Evolutionary conservation across 2,888 invertebrate species (phyloP), one percentile per base, ranked within the genome.

Genomic region (Leucania comma): DNA sequence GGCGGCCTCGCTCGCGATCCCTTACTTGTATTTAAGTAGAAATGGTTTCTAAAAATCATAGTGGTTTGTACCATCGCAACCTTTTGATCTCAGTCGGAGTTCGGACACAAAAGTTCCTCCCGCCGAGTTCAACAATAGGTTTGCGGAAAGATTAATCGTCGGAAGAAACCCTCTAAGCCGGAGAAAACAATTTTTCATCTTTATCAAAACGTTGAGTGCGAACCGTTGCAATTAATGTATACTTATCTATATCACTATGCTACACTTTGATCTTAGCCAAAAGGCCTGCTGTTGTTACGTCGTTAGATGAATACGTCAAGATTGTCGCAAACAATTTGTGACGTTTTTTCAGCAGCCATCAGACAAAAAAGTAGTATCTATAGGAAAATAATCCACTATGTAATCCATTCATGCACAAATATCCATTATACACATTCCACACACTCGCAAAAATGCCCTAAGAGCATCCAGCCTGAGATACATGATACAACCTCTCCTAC

Each of bases 131-230:
- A 92, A 95, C 95, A 95, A 95, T 95, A 91, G 94, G 91, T 92
- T 89, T 88, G 89, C 89, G 90, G 90, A 90, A 94, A 95, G 95
- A 96, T 96, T 96, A 95, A 96, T 96, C 93, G 94, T 92, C 90
- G 86, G 89, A 90, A 93, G 93, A 90, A 94, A 90, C 93, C 92
- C 89, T 88, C 89, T 91, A 91, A 92, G 93, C 92, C 88, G 85
- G 83, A 86, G 91, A 90, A 90, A 93, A 93, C 92, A 93, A 95
- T 95, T 95, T 95, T 95, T 95, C 95, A 95, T 95, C 92, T 95
- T 93, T 94, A 94, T 94, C 94, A 94, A 94, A 95, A 93, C 87
- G 91, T 89, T 91, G 88, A 89, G 89, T 87, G 85, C 87, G 85
- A 84, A 86, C 84, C 81, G 84, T 85, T 87, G 87, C 86, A 88